Base-by-base conservation (phyloP, 1,140 invertebrate species). In the Catajapyx aquilonaris region DNA sequence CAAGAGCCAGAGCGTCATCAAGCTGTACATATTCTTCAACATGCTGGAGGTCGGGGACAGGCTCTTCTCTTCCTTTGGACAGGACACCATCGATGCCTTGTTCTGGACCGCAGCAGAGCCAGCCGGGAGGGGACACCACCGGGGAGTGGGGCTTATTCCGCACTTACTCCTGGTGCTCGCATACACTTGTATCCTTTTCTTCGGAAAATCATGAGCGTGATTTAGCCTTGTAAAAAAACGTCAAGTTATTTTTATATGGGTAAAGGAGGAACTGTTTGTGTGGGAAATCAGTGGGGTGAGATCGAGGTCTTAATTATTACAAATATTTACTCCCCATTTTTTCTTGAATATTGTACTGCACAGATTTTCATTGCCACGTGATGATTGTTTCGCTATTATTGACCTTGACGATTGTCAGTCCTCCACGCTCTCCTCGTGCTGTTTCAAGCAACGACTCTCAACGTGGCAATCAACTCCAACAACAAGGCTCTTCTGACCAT, bases 1-100 rank as follows among this genome's bases (percentile, higher is more conserved):
- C 19, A 90, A 97, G 56, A 93, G 86, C 50, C 95, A 99, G 54
- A 93, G 90, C 37, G 85, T 96, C 34, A 96, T 99, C 52, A 99
- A 99, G 55, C 61, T 99, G 33, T 99, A 99, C 55, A 93, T 99
- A 53, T 95, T 98, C 61, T 99, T 91, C 56, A 99, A 98, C 61
- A 97, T 99, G 88, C 61, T 99, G 34, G 95, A 99, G 66, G 91
- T 78, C 55, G 51, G 52, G 32, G 93, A 97, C 61, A 66, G 85
- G 44, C 61, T 99, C 32, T 84, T 96, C 51, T 94, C 88, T 38
- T 86, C 87, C 18, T 95, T 98, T 68, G 93, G 93, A 2, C 94
- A 98, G 64, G 94, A 99, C 53, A 88, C 86, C 16, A 76, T 98
- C 37, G 94, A 97, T 68, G 81, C 91, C 17, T 59, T 98, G 11